Evolutionary conservation across 2,888 invertebrate species (phyloP).

Genomic region (Rhagium mordax): DNA sequence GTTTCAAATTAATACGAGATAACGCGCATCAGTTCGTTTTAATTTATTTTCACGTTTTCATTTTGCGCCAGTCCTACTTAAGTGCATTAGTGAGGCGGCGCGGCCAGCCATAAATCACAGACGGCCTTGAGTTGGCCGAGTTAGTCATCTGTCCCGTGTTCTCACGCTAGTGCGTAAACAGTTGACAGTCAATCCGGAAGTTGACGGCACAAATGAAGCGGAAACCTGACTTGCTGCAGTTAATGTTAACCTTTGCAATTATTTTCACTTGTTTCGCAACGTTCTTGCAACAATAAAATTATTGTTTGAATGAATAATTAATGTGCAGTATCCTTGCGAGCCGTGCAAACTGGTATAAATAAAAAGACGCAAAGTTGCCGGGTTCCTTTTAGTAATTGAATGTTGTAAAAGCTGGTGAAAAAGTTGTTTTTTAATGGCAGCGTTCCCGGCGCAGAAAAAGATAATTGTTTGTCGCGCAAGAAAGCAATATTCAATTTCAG

Average conservation of each 20-base stretch:
- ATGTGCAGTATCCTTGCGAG: constrained; percentile 18
- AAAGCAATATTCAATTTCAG: neutral
- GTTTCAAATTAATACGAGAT: constrained; percentile 55
- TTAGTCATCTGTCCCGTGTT: constrained; percentile 57
- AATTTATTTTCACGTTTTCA: constrained; percentile 36
- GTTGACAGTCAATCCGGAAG: constrained; percentile 51
- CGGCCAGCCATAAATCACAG: constrained; percentile 57
- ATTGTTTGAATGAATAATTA: constrained; percentile 24
- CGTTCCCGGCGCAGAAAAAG: neutral
- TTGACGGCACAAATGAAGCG: constrained; percentile 45
- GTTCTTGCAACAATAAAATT: constrained; percentile 25
- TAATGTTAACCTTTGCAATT: constrained; percentile 39
- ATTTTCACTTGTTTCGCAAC: constrained; percentile 17
- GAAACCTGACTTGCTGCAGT: constrained; percentile 40
- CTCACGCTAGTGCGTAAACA: constrained; percentile 47
- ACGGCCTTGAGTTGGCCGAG: constrained; percentile 58
- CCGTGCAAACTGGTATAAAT: neutral
- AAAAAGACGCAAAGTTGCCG: neutral
- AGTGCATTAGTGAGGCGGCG: constrained; percentile 47
- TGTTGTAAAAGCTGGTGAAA: neutral
- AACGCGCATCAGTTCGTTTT: constrained; percentile 41
- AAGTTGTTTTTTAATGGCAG: neutral
- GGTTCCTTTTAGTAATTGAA: neutral
- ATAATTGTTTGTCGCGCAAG: neutral
- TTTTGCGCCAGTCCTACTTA: constrained; percentile 30